These are phyloP conservation scores for Aplodontia rufa DNA, from an alignment of 2,113 vertebrate genomes.

Conservation along the genomic window DNA sequence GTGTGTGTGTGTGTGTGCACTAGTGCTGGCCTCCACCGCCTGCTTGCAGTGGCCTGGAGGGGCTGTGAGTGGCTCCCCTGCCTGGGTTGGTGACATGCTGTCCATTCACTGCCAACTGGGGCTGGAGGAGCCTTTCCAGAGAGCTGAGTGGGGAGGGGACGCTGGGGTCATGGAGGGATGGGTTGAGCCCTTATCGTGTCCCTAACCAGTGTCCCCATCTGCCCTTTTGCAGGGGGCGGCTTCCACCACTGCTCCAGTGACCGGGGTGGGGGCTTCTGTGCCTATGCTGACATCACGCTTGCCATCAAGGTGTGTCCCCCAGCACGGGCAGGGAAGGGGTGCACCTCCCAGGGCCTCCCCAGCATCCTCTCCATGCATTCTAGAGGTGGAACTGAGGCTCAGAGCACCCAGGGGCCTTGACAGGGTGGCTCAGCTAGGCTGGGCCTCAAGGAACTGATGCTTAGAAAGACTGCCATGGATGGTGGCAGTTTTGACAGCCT, in stretches of 20 bases:
- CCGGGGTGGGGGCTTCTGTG: slow-evolving; percentile 96
- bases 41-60: background rate
- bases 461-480: no score
- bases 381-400: background rate
- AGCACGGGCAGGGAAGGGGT: no score
- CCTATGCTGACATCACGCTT: slow-evolving; percentile 96
- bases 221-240: slow-evolving; percentile 91
- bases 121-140: background rate
- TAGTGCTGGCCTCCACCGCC: no score
- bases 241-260: slow-evolving; percentile 98
- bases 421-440: no score
- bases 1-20: background rate
- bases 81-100: background rate
- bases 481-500: background rate
- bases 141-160: background rate
- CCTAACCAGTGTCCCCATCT: background rate
- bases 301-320: slow-evolving; percentile 91
- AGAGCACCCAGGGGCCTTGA: background rate
- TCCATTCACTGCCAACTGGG: background rate
- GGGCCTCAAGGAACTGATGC: no score
- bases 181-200: background rate
- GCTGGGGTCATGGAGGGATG: rapidly evolving
- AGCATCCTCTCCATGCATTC: background rate
- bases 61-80: no score
- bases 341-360: background rate